Conservation (phyloP, 2,113 vertebrate species). For the Lates calcarifer region DNA sequence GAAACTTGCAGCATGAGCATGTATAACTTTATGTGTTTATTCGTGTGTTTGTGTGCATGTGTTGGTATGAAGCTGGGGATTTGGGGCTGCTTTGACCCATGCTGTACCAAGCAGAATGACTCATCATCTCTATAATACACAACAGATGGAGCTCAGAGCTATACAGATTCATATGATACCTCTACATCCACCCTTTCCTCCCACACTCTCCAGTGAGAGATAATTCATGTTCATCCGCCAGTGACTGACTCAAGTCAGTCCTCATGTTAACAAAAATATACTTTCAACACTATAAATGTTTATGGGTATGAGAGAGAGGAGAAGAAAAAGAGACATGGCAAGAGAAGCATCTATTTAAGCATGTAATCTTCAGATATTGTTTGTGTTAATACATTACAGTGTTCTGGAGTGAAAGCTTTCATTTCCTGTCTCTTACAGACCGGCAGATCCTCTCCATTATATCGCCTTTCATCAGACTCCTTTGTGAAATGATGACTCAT, state of each 20-base stretch:
- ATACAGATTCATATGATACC: slow-evolving; percentile 61
- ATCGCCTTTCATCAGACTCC: slow-evolving; percentile 42
- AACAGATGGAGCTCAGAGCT: slow-evolving; percentile 73
- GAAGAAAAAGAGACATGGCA: background rate
- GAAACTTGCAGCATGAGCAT: slow-evolving; percentile 15
- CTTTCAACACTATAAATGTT: slow-evolving; percentile 24
- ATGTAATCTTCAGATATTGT: slow-evolving; percentile 32
- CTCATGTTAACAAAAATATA: slow-evolving; percentile 57
- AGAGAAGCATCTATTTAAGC: background rate
- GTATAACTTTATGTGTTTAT: slow-evolving; percentile 10
- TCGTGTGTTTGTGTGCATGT: slow-evolving; percentile 6
- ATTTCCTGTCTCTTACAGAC: slow-evolving; percentile 42
- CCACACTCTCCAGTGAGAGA: slow-evolving; percentile 54
- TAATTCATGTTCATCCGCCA: slow-evolving; percentile 29
- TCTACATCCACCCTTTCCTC: slow-evolving; percentile 47
- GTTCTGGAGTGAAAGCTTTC: slow-evolving; percentile 33
- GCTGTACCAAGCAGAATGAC: slow-evolving; percentile 59
- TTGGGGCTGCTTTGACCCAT: slow-evolving; percentile 57
- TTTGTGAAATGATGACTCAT: slow-evolving; percentile 56
- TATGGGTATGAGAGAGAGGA: background rate
- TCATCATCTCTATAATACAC: slow-evolving; percentile 65
- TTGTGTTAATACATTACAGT: slow-evolving; percentile 26
- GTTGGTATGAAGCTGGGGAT: slow-evolving; percentile 40
- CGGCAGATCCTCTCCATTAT: slow-evolving; percentile 22
- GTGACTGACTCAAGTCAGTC: slow-evolving; percentile 52